A percentile compares a stretch with the other conserved stretches of the same genome.
phyloP scores from a whole-genome alignment of 1,140 invertebrate genomes.

The Glomeris maerens region DNA sequence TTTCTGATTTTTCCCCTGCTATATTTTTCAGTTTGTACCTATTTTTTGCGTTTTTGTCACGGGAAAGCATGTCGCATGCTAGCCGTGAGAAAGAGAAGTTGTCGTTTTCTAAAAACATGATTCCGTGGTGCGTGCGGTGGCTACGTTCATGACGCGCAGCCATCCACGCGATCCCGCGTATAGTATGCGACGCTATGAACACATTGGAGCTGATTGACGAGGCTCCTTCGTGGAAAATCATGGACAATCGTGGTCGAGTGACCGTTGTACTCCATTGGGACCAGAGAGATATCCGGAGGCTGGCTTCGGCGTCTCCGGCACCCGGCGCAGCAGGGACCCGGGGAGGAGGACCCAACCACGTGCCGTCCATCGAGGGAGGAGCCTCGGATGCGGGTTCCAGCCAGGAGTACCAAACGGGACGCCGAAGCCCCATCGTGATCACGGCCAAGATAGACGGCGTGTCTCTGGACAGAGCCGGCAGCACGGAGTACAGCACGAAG shows the following conservation, averaged over 20 bases:
- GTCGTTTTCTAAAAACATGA: too few relatives aligned
- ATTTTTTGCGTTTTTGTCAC: too few relatives aligned
- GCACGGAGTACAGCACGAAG: conserved; percentile 8
- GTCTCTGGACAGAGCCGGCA: conserved; percentile 11
- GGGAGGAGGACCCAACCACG: conserved; percentile 6
- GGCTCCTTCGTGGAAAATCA: conserved; percentile 89
- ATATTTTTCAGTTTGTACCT: too few relatives aligned
- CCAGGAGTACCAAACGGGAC: conserved; percentile 25
- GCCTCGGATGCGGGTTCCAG: conserved; percentile 4
- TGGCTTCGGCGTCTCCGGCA: conserved; percentile 3
- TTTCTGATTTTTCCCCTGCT: too few relatives aligned
- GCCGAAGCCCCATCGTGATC: conserved; percentile 43
- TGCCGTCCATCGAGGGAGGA: conserved; percentile 6
- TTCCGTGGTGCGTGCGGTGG: too few relatives aligned
- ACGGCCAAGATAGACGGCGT: conserved; percentile 60
- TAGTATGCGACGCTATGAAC: conserved; percentile 90
- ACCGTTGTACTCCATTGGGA: conserved; percentile 87
- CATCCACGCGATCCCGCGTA: conserved; percentile 85
- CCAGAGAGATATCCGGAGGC: conserved; percentile 35
- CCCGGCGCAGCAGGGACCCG: conserved; percentile 5
- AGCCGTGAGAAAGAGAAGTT: too few relatives aligned
- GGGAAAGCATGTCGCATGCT: too few relatives aligned
- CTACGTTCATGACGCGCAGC: conserved; percentile 37
- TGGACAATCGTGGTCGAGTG: conserved; percentile 87
- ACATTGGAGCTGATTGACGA: conserved; percentile 84